Evolutionary conservation across 2,888 invertebrate genomes (phyloP).

Genomic region (Mythimna lalbum): DNA sequence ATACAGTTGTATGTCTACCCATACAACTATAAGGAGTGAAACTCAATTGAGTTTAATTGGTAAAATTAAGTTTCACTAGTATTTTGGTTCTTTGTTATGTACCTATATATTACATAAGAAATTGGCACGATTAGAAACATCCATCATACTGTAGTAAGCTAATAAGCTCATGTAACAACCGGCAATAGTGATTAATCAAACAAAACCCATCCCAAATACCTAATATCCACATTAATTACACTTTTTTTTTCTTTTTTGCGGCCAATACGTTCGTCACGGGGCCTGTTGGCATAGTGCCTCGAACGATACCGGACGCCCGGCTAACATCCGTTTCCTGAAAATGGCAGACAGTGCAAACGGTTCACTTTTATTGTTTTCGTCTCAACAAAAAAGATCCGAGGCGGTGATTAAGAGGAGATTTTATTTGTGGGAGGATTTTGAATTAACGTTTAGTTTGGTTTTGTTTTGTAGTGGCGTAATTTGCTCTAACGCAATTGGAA

Average conservation of each 20-base stretch:
- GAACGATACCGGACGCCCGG: slow-evolving; percentile 80
- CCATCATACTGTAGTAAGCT: background rate
- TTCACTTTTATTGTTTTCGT: slow-evolving; percentile 78
- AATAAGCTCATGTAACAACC: background rate
- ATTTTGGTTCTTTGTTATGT: too few relatives aligned
- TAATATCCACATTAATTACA: slow-evolving; percentile 60
- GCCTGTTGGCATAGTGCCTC: slow-evolving; percentile 81
- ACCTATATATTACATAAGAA: background rate
- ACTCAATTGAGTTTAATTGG: too few relatives aligned
- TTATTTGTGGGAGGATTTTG: slow-evolving; percentile 37
- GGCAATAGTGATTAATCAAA: slow-evolving; percentile 12
- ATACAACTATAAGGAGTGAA: too few relatives aligned
- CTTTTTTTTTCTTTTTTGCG: slow-evolving; percentile 47
- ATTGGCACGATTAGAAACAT: background rate
- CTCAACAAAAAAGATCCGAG: slow-evolving; percentile 63
- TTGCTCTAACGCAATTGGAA: background rate
- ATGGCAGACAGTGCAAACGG: slow-evolving; percentile 77
- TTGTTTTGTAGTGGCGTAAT: background rate
- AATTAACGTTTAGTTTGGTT: slow-evolving; percentile 13
- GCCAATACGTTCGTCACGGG: slow-evolving; percentile 63
- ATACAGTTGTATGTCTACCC: too few relatives aligned
- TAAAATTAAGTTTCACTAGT: too few relatives aligned
- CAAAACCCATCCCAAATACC: slow-evolving; percentile 20
- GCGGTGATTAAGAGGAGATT: slow-evolving; percentile 56
- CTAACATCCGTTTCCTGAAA: slow-evolving; percentile 85